Conservation (phyloP, 2,888 invertebrate genomes). For the Yponomeuta sedellus region DNA sequence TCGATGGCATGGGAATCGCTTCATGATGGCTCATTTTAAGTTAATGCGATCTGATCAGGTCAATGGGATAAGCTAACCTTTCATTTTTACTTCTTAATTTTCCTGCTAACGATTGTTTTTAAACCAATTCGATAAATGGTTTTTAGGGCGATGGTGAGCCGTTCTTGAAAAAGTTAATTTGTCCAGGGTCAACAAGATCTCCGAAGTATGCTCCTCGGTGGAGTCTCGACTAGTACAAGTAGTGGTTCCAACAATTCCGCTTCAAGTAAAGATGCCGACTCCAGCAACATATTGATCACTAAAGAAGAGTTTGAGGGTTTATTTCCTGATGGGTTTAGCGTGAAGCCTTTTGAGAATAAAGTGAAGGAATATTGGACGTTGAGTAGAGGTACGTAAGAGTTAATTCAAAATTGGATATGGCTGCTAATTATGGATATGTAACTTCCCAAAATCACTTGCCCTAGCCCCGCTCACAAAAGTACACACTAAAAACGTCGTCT, state of each 20-base stretch:
- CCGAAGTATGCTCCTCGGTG: slow-evolving; percentile 45
- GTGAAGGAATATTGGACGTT: slow-evolving; percentile 42
- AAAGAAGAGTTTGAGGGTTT: slow-evolving; percentile 44
- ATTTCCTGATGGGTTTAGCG: slow-evolving; percentile 41
- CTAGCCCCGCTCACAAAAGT: too few species aligned
- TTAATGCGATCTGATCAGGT: too few species aligned
- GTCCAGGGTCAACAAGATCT: slow-evolving; percentile 58
- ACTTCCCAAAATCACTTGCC: too few species aligned
- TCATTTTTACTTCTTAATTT: neutral
- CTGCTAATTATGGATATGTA: too few species aligned
- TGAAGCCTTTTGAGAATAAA: slow-evolving; percentile 27
- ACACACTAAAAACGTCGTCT: slow-evolving; percentile 13
- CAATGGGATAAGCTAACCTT: too few species aligned
- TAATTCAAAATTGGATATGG: too few species aligned
- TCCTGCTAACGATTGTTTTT: neutral
- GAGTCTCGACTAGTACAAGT: slow-evolving; percentile 32
- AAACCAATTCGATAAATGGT: neutral
- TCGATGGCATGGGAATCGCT: too few species aligned
- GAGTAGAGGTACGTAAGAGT: slow-evolving; percentile 40
- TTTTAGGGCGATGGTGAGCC: neutral
- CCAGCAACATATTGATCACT: slow-evolving; percentile 29
- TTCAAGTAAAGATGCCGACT: slow-evolving; percentile 21
- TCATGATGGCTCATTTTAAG: too few species aligned
- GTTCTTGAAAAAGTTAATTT: slow-evolving; percentile 8
- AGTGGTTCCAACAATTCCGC: slow-evolving; percentile 24